Percentiles rank a stretch among this genome's conserved stretches.
Evolutionary conservation across 1,140 invertebrate genomes (phyloP).

Genomic region (Ditylenchus dipsaci): DNA sequence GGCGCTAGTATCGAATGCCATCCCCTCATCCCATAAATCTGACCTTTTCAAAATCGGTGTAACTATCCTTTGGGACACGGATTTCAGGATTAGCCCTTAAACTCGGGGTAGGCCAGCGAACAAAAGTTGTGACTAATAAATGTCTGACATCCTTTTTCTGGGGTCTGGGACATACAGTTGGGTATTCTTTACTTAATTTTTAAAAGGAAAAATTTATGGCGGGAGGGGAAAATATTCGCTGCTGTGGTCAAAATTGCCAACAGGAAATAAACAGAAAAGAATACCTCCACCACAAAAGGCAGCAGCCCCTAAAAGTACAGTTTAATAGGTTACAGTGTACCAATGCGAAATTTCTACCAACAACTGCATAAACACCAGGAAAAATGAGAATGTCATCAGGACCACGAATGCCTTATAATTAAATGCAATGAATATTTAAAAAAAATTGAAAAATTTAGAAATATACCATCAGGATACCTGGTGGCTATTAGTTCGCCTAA

Average conservation of each 20-base stretch:
- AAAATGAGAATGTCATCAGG: conserved; percentile 79
- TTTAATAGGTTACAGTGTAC: neutral
- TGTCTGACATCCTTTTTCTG: no score
- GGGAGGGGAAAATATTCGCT: no score
- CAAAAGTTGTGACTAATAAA: no score
- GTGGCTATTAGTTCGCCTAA: conserved; percentile 75
- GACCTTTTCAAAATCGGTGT: no score
- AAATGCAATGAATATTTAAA: conserved; percentile 6
- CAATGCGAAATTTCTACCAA: conserved; percentile 53
- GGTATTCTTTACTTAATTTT: no score
- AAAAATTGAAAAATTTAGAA: neutral
- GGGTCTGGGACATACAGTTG: no score
- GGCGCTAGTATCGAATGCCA: no score
- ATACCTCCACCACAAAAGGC: conserved; percentile 6
- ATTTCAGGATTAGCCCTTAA: neutral
- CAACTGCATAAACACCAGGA: conserved; percentile 69
- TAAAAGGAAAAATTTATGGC: no score
- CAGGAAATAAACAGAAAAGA: neutral
- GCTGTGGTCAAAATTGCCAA: no score
- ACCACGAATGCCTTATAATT: conserved; percentile 18
- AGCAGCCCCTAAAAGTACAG: neutral
- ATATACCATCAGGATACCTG: neutral
- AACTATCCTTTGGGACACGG: no score
- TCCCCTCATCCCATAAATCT: no score
- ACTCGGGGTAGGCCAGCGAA: no score